A percentile compares a stretch with the other conserved stretches of the same genome.
phyloP scores from a whole-genome alignment of 2,113 vertebrate species.

The Coptodon rendalli region DNA sequence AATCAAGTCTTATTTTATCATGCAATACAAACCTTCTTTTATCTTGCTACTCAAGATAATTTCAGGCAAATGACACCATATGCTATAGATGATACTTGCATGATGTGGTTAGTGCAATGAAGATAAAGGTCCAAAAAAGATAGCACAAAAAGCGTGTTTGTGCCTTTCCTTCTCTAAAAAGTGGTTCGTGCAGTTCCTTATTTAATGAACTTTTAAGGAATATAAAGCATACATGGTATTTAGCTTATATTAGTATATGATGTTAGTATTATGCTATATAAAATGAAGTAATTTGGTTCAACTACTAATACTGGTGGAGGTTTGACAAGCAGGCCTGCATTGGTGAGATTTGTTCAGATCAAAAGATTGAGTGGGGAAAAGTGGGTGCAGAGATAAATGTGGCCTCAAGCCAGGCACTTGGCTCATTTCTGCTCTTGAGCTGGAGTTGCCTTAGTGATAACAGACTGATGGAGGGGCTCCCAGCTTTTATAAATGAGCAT shows the following conservation, averaged over 20 bases:
- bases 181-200: slow-evolving; percentile 26
- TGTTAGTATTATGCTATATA: background rate
- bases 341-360: background rate
- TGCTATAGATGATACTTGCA: slow-evolving; percentile 24
- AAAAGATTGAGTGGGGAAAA: background rate
- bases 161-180: slow-evolving; percentile 13
- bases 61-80: slow-evolving; percentile 34
- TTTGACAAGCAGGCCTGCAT: background rate
- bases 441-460: background rate
- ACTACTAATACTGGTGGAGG: background rate
- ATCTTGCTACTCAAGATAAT: slow-evolving; percentile 1
- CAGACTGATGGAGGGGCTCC: background rate
- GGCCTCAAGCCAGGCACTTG: background rate
- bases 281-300: background rate
- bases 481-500: background rate
- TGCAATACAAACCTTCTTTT: slow-evolving; percentile 36
- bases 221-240: background rate
- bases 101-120: slow-evolving; percentile 48
- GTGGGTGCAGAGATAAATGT: background rate
- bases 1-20: background rate
- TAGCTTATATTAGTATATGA: slow-evolving; percentile 24
- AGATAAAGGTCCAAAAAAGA: slow-evolving; percentile 1
- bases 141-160: slow-evolving; percentile 33
- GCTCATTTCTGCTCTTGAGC: background rate
- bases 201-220: background rate